Evolutionary conservation across 2,888 invertebrate genomes (phyloP).

Genomic region (Yponomeuta plumbellus): DNA sequence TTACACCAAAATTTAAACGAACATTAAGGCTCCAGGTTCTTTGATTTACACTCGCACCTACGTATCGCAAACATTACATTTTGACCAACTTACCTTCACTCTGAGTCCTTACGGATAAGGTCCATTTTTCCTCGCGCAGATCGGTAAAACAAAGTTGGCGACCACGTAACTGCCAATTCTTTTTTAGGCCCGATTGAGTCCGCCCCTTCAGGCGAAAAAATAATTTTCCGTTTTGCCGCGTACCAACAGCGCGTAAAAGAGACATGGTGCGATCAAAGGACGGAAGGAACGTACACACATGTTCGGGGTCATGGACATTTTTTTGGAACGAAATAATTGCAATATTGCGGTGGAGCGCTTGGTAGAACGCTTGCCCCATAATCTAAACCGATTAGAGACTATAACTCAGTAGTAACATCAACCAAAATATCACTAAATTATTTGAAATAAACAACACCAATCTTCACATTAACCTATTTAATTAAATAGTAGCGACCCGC

Average conservation of each 20-base stretch:
- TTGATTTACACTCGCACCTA: not conserved
- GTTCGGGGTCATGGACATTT: not conserved
- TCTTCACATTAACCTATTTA: no score
- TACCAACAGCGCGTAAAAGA: constrained; percentile 16
- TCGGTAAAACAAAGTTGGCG: not conserved
- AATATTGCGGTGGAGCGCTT: no score
- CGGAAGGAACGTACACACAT: not conserved
- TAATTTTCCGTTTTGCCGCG: constrained; percentile 19
- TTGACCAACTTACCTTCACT: not conserved
- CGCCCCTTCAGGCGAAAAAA: constrained; percentile 15
- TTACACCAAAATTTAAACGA: not conserved
- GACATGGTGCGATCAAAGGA: constrained; percentile 16
- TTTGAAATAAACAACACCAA: no score
- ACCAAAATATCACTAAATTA: no score
- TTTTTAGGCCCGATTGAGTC: constrained; percentile 14
- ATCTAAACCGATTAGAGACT: no score
- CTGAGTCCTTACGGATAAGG: not conserved
- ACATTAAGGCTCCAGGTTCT: not conserved
- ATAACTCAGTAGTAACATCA: no score
- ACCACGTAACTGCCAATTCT: constrained; percentile 4
- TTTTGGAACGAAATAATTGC: no score
- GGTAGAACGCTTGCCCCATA: no score
- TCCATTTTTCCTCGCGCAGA: not conserved
- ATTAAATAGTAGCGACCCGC: no score
- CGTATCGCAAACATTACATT: not conserved